These are phyloP conservation scores for Lateolabrax maculatus DNA, from an alignment of 2,797 vertebrate species.

Conservation along the genomic window DNA sequence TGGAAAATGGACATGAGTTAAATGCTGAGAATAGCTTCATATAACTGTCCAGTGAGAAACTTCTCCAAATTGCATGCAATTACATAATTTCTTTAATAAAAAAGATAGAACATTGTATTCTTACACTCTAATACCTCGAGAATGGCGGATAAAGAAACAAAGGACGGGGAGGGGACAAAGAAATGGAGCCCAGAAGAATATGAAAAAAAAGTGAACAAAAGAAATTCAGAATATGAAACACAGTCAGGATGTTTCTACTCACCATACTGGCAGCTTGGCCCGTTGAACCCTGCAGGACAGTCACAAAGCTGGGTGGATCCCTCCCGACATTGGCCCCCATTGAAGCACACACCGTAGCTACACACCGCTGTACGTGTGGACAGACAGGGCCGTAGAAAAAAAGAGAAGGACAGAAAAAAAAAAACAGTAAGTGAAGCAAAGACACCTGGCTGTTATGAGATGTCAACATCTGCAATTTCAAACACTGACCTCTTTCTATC, in stretches of 20 bases:
- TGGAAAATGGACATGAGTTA: not conserved
- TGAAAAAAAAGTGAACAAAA: not conserved
- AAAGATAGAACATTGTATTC: not conserved
- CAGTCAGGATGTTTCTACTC: conserved; percentile 66
- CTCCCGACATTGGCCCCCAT: conserved; percentile 85
- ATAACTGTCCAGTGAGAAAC: not conserved
- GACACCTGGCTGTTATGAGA: conserved; percentile 67
- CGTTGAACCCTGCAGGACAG: conserved; percentile 89
- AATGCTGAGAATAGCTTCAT: conserved; percentile 9
- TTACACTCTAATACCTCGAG: not conserved
- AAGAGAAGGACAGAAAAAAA: conserved; percentile 37
- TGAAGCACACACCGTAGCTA: conserved; percentile 86
- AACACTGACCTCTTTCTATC: conserved; percentile 66
- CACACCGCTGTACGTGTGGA: conserved; percentile 83
- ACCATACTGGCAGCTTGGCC: conserved; percentile 92
- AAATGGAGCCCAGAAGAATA: not conserved
- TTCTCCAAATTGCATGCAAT: not conserved
- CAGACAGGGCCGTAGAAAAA: conserved; percentile 37
- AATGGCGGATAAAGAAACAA: not conserved
- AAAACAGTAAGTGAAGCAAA: conserved; percentile 47
- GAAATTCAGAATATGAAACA: not conserved
- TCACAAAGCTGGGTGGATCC: conserved; percentile 85
- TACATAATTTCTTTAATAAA: not conserved
- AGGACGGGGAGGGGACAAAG: not conserved
- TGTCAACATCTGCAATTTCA: conserved; percentile 58